Evolutionary conservation across 2,888 invertebrate species (phyloP), one percentile per base, ranked within the genome.

Genomic region (Cactoblastis cactorum): DNA sequence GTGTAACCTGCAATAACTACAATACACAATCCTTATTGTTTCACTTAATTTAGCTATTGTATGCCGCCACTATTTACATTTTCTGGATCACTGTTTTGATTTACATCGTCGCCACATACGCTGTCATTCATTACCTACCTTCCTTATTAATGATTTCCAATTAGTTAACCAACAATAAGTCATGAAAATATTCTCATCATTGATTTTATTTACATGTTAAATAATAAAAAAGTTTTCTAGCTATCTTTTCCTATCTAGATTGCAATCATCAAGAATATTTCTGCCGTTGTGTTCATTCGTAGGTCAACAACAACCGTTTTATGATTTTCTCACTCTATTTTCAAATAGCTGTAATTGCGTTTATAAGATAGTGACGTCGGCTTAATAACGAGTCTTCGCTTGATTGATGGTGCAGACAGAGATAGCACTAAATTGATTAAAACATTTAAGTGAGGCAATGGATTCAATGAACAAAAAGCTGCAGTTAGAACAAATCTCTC

Each of bases 21-120:
- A 76, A 76, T 77, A 82, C 78, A 86, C 85, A 84, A 83, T 80
- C 85, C 82, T 80, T 85, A 87, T 88, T 89, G 88, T 89, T 87
- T 80, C 83, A 80, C 77, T 80, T 80, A 82, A 84, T 86, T 86
- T 79, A 77, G 78, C 87, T 83, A 88, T 88, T 88, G 88, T 88
- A 70, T 65, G 77, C 74, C 65, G 55, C 71, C 65, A 73, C 71
- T 86, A 88, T 87, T 85, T 84, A 83, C 81, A 80, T 78, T 81
- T 37, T 81, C 75, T 74, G 71, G 75, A 70, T 67, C 64, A 61
- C 57, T 77, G 77, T 79, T 78, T 69, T 76, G 74, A 69, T 67
- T 73, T 59, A 59, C 67, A 51, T 54, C 57, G 61, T 61, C 61
- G 56, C 59, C 45, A 58, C 58, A 58, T 59, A 56, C 59, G 52